Percentiles rank a stretch among this genome's conserved stretches.
phyloP scores from a whole-genome alignment of 2,797 vertebrate genomes.

The Momotus momota region DNA sequence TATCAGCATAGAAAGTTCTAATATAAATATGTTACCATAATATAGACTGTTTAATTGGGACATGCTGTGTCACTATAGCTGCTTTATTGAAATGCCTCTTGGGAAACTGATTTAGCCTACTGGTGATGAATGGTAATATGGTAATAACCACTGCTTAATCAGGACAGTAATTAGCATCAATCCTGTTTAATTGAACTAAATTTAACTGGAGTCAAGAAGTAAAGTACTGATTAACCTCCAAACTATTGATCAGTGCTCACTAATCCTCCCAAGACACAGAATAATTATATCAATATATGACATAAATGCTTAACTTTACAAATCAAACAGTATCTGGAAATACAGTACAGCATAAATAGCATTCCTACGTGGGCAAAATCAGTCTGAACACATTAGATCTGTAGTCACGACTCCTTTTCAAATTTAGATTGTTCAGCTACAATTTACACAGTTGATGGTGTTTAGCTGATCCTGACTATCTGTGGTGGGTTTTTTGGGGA shows the following conservation, averaged over 20 bases:
- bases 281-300: conserved; percentile 54
- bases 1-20: not conserved
- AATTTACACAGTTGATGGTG: not conserved
- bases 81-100: conserved; percentile 4
- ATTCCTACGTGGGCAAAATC: not conserved
- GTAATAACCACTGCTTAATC: conserved; percentile 61
- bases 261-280: conserved; percentile 32
- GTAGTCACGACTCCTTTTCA: not conserved
- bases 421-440: conserved; percentile 13
- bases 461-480: not conserved
- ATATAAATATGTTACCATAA: not conserved
- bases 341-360: not conserved
- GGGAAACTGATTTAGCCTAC: conserved; percentile 32
- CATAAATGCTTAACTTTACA: conserved; percentile 34
- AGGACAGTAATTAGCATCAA: conserved; percentile 64
- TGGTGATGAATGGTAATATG: conserved; percentile 42
- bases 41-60: not conserved
- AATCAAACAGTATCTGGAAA: conserved; percentile 21
- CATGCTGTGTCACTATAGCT: not conserved
- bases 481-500: fast-evolving
- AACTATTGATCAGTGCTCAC: conserved; percentile 53
- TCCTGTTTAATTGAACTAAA: conserved; percentile 59
- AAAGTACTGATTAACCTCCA: conserved; percentile 65
- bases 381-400: not conserved
- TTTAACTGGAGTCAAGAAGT: conserved; percentile 47